Conservation (phyloP, 2,113 vertebrate species). For the Martes martes region DNA sequence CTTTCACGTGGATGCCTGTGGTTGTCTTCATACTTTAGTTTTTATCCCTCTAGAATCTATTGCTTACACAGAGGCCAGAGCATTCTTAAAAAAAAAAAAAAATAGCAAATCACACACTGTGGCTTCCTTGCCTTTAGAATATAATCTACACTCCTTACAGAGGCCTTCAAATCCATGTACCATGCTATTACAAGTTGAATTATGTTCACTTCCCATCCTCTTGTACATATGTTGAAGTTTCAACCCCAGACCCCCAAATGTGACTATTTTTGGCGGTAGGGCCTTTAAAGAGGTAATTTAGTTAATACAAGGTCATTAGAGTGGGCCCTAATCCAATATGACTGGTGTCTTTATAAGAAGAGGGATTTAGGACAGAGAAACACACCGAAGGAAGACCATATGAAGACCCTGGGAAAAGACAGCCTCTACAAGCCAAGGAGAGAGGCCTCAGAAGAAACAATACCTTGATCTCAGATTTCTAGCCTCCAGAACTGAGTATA, state of each 20-base stretch:
- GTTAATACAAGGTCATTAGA: background rate
- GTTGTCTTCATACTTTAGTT: background rate
- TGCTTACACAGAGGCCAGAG: constrained; percentile 38
- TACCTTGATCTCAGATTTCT: background rate
- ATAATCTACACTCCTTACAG: background rate
- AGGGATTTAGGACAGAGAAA: background rate
- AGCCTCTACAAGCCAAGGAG: background rate
- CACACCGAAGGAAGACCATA: background rate
- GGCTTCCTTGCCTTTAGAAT: background rate
- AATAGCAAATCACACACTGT: background rate
- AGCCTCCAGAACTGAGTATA: background rate
- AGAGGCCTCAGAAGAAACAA: background rate
- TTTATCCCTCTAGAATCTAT: background rate
- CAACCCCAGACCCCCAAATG: background rate
- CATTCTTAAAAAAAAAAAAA: background rate
- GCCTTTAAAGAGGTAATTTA: background rate
- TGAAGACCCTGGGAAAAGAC: background rate
- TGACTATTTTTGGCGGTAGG: background rate
- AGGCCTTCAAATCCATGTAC: background rate
- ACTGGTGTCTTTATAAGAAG: background rate
- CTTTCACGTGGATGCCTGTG: background rate
- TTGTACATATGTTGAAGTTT: background rate
- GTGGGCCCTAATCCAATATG: background rate
- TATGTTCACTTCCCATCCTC: background rate
- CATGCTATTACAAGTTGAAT: background rate